phyloP scores from a whole-genome alignment of 2,113 vertebrate species.

The Pterocles gutturalis region DNA sequence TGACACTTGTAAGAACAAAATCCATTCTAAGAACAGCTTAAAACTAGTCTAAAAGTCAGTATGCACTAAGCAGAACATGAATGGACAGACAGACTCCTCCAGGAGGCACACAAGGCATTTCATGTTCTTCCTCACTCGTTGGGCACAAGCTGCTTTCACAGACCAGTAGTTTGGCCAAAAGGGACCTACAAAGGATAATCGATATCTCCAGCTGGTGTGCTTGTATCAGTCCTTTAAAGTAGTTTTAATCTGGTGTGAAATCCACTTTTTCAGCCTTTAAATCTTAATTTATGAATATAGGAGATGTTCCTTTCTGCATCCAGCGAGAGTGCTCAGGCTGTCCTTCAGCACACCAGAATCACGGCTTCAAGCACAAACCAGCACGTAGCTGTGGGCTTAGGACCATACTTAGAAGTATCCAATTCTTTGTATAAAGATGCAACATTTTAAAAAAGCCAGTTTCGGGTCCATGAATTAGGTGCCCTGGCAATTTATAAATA shows the following conservation, averaged over 20 bases:
- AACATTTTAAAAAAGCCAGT: not conserved
- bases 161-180: not conserved
- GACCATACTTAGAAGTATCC: not conserved
- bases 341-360: not conserved
- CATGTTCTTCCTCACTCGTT: not conserved
- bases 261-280: not conserved
- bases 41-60: not conserved
- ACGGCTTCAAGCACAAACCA: not conserved
- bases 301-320: not conserved
- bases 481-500: constrained; percentile 39
- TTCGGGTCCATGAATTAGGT: not conserved
- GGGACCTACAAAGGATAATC: not conserved
- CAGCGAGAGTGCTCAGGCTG: not conserved
- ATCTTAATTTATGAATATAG: not conserved
- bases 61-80: not conserved
- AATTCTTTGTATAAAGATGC: not conserved
- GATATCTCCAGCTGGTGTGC: not conserved
- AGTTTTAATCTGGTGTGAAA: not conserved
- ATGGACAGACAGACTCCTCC: not conserved
- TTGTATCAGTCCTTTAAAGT: not conserved
- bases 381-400: not conserved
- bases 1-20: not conserved
- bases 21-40: not conserved
- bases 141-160: not conserved
- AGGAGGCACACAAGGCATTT: not conserved